Percentiles rank a stretch among this genome's conserved stretches.
Evolutionary conservation across 2,113 vertebrate genomes (phyloP).

Genomic region (Tachycineta bicolor): DNA sequence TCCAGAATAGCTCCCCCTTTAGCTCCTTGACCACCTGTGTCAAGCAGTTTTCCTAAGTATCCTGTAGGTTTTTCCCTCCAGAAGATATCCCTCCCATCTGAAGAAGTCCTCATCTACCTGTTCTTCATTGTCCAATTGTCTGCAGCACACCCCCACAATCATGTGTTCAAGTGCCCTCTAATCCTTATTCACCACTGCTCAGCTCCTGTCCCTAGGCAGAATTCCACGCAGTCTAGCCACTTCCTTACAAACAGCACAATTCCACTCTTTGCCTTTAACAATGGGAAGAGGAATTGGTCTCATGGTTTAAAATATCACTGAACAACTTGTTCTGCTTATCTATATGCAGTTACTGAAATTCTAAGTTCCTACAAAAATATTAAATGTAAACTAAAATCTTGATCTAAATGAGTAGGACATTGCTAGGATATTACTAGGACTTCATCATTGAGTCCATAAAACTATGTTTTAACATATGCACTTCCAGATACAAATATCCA

Average conservation of each 20-base stretch:
- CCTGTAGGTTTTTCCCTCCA: neutral
- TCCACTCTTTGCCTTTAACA: neutral
- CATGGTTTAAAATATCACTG: neutral
- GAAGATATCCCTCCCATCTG: neutral
- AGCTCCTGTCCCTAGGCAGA: neutral
- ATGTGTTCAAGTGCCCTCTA: neutral
- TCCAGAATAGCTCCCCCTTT: neutral
- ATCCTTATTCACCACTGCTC: neutral
- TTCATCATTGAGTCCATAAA: neutral
- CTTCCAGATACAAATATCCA: neutral
- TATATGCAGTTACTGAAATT: neutral
- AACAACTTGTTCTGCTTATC: neutral
- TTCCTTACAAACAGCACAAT: neutral
- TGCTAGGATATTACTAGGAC: neutral
- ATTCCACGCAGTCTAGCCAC: neutral
- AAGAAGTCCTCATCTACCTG: neutral
- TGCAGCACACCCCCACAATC: neutral
- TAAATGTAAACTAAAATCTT: neutral
- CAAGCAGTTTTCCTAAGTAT: neutral
- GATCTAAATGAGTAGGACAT: neutral
- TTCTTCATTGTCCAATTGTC: rapidly evolving
- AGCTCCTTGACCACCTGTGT: neutral
- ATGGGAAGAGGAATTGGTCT: neutral
- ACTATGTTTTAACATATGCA: neutral
- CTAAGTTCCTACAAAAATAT: neutral